Base-by-base conservation (phyloP, 2,888 invertebrate species). In the Drosophila neutralis region DNA sequence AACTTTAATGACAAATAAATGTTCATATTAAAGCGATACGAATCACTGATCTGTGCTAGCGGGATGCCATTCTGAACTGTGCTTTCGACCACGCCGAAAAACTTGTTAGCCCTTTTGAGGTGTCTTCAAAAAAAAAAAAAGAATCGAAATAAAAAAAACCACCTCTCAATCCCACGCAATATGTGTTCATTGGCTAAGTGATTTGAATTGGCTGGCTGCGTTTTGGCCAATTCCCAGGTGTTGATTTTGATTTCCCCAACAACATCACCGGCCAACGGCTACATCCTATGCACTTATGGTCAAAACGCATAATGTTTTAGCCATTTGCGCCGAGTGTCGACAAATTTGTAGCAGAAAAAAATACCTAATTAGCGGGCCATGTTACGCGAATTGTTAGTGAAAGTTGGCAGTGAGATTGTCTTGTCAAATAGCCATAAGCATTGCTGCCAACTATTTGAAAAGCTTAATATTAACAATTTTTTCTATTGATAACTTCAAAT, bases 101-200 rank as follows among this genome's bases (percentile, higher is more conserved):
- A 82, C 87, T 75, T 74, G 89, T 84, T 87, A 70, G 57, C 87
- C 87, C 85, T 82, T 72, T 82, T 79, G 57, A 42, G 65, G 40
- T 45, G 67, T 38, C 10, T 36, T 36, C 24, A 27, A 2, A 1
- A 21, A 8, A 24, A 21, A n/a, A 5, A 13, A 13, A 4, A 7
- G 2, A 45, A 45, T 2, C 27, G 1, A 4, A 27, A 2, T 24
- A 24, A 24, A 45, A 7, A 2, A 21, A 38, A 40, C 27, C 31
- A 70, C 33, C 57, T 80, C 38, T 27, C 51, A 57, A 70, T 65
- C 79, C 79, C 70, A 79, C 79, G 65, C 81, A 59, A 24, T 27
- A 27, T 1, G 2, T 52, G 53, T 36, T 73, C 59, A 79, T 79
- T 81, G 79, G 78, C 67, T 67, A 76, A 58, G 59, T 60, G 75